Evolutionary conservation across 2,113 vertebrate species (phyloP).

Genomic region (Oncorhynchus mykiss): DNA sequence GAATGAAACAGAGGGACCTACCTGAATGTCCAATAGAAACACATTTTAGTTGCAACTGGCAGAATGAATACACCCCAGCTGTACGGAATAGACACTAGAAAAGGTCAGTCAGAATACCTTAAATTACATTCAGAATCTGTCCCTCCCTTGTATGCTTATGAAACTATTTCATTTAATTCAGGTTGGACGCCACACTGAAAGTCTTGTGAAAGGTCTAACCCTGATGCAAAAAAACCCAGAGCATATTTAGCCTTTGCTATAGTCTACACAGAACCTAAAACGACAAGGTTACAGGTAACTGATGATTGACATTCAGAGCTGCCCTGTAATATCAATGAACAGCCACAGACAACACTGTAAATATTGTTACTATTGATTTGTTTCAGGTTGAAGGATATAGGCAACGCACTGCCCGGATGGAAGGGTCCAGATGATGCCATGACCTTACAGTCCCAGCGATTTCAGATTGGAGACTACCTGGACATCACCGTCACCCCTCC

Average conservation of each 20-base stretch:
- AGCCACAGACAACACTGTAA: not conserved
- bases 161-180: slow-evolving; percentile 12
- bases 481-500: slow-evolving; percentile 89
- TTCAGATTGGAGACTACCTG: slow-evolving; percentile 87
- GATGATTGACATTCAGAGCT: not conserved
- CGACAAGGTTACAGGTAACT: slow-evolving; percentile 84
- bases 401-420: slow-evolving; percentile 83
- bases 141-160: slow-evolving; percentile 58
- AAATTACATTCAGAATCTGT: no score
- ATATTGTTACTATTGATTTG: not conserved
- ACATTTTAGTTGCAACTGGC: not conserved
- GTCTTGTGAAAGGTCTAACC: slow-evolving; percentile 89
- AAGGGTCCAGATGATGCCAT: slow-evolving; percentile 88
- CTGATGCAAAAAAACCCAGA: slow-evolving; percentile 87
- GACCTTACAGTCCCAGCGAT: slow-evolving; percentile 87
- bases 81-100: slow-evolving; percentile 90
- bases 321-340: not conserved
- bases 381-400: slow-evolving; percentile 85
- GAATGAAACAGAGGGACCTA: no score
- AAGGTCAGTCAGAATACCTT: slow-evolving; percentile 31
- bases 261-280: slow-evolving; percentile 87
- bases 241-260: slow-evolving; percentile 89
- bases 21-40: no score
- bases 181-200: slow-evolving; percentile 90
- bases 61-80: slow-evolving; percentile 84